A percentile compares a stretch with the other conserved stretches of the same genome.
Conservation (phyloP, 2,797 vertebrate species). For the Heteromormyrus szaboi region DNA sequence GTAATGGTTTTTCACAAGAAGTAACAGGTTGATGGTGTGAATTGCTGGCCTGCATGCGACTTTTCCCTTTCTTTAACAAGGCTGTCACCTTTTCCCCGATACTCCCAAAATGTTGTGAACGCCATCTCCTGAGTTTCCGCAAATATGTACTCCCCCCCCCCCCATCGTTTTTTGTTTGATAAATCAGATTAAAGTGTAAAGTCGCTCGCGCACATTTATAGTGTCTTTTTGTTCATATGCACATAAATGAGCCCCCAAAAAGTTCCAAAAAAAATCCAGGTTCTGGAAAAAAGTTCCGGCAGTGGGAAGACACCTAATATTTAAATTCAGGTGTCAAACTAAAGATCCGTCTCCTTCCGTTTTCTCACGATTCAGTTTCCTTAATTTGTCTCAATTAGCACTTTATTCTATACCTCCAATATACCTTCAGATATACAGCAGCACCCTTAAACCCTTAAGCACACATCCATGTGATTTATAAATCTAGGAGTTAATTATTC, state of each 20-base stretch:
- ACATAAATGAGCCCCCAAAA: neutral
- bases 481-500: neutral
- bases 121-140: neutral
- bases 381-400: neutral
- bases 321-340: neutral
- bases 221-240: neutral
- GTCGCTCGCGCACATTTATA: neutral
- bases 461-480: neutral
- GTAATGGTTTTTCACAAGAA: neutral
- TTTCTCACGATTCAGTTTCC: neutral
- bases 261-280: neutral
- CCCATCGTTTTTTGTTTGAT: neutral
- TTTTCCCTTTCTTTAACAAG: too few species aligned
- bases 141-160: neutral
- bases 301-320: neutral
- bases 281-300: neutral
- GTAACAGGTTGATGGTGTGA: neutral
- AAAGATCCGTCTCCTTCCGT: neutral
- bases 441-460: neutral
- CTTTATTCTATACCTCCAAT: neutral
- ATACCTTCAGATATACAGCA: neutral
- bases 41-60: neutral
- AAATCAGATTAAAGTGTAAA: neutral
- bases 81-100: neutral
- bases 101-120: neutral